Base-by-base conservation (phyloP, 2,888 invertebrate genomes). In the Aphodius sticticus region DNA sequence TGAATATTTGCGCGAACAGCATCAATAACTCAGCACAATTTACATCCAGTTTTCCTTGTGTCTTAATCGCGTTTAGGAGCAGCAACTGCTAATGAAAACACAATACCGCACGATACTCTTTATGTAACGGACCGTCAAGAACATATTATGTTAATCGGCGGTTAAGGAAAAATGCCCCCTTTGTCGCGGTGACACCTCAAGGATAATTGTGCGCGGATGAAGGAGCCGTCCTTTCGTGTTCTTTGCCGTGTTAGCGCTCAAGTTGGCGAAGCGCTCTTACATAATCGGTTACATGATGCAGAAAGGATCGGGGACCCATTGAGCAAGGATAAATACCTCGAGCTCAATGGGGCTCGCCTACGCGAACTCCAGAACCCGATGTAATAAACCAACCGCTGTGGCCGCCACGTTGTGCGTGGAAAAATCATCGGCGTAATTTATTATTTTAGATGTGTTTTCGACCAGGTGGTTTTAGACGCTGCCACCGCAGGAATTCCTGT, bases 311-410 rank as follows among this genome's bases (percentile, higher is more conserved):
- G 74, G 53, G 12, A 53, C 53, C 77, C 77, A 77, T 76, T 80
- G 77, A 76, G 80, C 80, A 80, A 80, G 80, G 80, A 80, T 78
- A 80, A 78, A 80, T 80, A 78, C 78, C 78, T 78, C 78, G 76
- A 76, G 78, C 77, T 78, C 80, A 80, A 78, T 80, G 80, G 74
- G 77, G 71, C 37, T 80, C 80, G 80, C 80, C 80, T 80, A 80
- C 80, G 76, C 78, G 78, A 70, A 16, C 70, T 35, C 74, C 74
- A 74, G 35, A 74, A 74, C 35, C 6, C 74, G 74, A 53, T 12
- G 53, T 53, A 53, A 53, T 53, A 53, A 53, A 53, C 53, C 53
- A 53, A 53, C 53, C 53, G 53, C 53, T 53, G 53, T 12, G 53
- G 53, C 53, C 7, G 53, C 53, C 53, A 53, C 53, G 53, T 53